Base-by-base conservation (phyloP, 2,797 vertebrate species). In the Bradypus variegatus region DNA sequence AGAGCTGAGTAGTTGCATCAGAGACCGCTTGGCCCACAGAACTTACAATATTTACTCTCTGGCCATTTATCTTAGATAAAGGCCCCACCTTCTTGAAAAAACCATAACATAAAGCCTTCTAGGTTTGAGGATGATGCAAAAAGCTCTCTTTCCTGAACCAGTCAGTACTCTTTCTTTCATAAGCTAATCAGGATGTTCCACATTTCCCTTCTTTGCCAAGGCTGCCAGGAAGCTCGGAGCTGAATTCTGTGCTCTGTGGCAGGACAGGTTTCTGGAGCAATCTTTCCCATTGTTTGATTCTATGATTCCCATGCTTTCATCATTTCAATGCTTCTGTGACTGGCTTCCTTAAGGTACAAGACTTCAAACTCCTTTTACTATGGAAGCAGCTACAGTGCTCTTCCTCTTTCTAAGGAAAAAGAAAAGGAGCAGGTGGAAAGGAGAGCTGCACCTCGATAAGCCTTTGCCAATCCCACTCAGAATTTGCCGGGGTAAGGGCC, bases 191-290 rank as follows among this genome's bases (percentile, higher is more conserved):
- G 50, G 64, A 80, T 19, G n/a, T 75, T 48, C 15, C 16, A 3
- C 2, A 29, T 55, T 77, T 86, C 89, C 50, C 89, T 67, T 75
- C 41, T 89, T 89, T 14, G 5, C 55, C 50, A 23, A 48, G 77
- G 72, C 38, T 82, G 19, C 91, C 76, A 36, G 92, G 83, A 60
- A 86, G 83, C 72, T 90, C 58, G 33, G 41, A 48, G 33, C 33
- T 58, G 33, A 81, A 36, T 13, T 62, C 45, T 70, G 4, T 2
- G 7, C 18, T 38, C 64, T 10, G 1, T 8, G 15, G n/a, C 16
- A 6, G 27, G 16, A 8, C 4, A 29, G 69, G 27, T 62, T 75
- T 12, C 27, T 23, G n/a, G 33, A 36, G 65, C 8, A 38, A 18
- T 29, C 82, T 65, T 58, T 5, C 53, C 62, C 8, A 23, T 19